Base-by-base conservation (phyloP, 2,888 invertebrate genomes). In the Tortrix viridana region DNA sequence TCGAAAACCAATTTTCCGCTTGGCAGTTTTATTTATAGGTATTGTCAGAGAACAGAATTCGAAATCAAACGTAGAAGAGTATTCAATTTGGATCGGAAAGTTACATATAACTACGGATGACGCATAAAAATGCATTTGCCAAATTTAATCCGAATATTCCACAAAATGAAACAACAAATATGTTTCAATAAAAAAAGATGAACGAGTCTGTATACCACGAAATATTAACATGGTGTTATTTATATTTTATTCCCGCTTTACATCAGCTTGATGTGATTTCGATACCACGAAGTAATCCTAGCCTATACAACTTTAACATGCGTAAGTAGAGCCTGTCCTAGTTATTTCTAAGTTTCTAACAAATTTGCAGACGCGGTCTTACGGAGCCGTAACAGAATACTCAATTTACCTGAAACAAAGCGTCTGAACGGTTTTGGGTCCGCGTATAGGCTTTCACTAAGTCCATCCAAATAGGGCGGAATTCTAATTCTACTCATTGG, bases 1-100 rank as follows among this genome's bases (percentile, higher is more conserved):
- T 53, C 53, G 23, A 53, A 41, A 53, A 53, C 41, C 53, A 41
- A 53, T 53, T 53, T 53, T 43, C 20, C 53, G 53, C 53, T 53
- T 41, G 38, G 22, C 22, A 53, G 41, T 23, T 53, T 53, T 53
- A 53, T 43, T 41, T 53, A 53, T 53, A 16, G 41, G 41, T 50
- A 18, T 23, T 23, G 41, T 41, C 53, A 22, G 22, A 23, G 22
- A 43, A 23, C 41, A 22, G 22, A 53, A 53, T n/a, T 53, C 18
- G 9, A 23, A 20, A 38, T 23, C 20, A 41, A 53, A 6, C 37
- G 7, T 14, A 18, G 50, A 14, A 20, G 14, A 32, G 50, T 18
- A 37, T 19, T 50, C 26, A 50, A 50, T 50, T 20, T 19, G 6
- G 14, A 37, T 37, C 37, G n/a, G 19, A 2, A 41, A 41, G 41